A percentile compares a stretch with the other conserved stretches of the same genome.
Evolutionary conservation across 1,140 invertebrate genomes (phyloP).

Genomic region (Drosophila dunni): DNA sequence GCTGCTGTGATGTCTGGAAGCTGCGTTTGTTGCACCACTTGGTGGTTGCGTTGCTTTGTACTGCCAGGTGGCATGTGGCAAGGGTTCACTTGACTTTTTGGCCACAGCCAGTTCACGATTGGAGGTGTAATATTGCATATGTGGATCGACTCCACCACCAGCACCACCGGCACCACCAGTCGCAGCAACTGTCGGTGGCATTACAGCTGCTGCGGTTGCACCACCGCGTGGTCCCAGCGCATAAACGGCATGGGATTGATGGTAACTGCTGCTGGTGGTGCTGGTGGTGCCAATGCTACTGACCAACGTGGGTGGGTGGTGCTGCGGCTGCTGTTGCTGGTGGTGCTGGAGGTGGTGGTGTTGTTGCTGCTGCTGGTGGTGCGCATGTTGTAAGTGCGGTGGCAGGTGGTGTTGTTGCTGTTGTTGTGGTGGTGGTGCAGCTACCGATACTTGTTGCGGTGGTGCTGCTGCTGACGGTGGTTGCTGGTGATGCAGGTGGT

Average conservation of each 20-base stretch:
- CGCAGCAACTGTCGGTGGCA: slow-evolving; percentile 49
- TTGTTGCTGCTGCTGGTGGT: slow-evolving; percentile 37
- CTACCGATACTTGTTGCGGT: slow-evolving; percentile 24
- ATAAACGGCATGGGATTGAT: slow-evolving; percentile 49
- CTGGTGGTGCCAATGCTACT: slow-evolving; percentile 17
- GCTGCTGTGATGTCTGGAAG: slow-evolving; percentile 29
- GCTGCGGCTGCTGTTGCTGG: slow-evolving; percentile 23
- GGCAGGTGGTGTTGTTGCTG: slow-evolving; percentile 10
- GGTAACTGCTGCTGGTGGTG: slow-evolving; percentile 32
- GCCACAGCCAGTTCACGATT: slow-evolving; percentile 58
- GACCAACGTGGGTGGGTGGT: slow-evolving; percentile 17
- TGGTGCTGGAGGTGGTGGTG: slow-evolving; percentile 37
- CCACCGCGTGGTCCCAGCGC: slow-evolving; percentile 27
- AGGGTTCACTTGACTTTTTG: slow-evolving; percentile 49
- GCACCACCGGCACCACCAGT: slow-evolving; percentile 10
- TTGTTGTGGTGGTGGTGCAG: background rate
- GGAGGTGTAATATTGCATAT: slow-evolving; percentile 73
- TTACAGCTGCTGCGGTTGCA: slow-evolving; percentile 39
- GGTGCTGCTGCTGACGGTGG: slow-evolving; percentile 46
- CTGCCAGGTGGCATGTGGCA: slow-evolving; percentile 51
- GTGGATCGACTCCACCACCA: slow-evolving; percentile 56
- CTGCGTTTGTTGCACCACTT: slow-evolving; percentile 32
- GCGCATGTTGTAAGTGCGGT: slow-evolving; percentile 15
- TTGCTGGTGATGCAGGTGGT: slow-evolving; percentile 47
- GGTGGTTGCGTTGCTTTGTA: slow-evolving; percentile 45